Conservation (phyloP, 1,140 invertebrate genomes). For the Drosophila lowei region DNA sequence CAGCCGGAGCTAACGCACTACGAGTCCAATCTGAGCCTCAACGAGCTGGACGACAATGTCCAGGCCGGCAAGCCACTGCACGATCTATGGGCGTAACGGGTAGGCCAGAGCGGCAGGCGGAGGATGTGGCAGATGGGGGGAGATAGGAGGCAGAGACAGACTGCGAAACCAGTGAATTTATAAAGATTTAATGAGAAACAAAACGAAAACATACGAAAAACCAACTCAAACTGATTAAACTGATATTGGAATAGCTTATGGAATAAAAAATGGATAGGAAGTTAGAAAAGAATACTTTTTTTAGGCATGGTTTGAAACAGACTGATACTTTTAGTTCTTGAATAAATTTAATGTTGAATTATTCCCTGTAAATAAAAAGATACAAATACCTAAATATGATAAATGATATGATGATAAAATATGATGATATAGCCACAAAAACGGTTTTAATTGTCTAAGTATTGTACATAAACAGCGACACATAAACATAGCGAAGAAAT, state of each 20-base stretch:
- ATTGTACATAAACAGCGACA: not conserved
- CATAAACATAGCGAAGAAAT: not conserved
- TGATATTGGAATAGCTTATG: conserved; percentile 9
- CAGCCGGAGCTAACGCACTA: conserved; percentile 80
- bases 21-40: conserved; percentile 77
- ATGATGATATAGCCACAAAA: not conserved
- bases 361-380: conserved; percentile 50
- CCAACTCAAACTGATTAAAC: conserved; percentile 32
- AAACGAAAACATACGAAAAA: conserved; percentile 34
- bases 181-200: conserved; percentile 26
- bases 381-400: conserved; percentile 9
- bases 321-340: conserved; percentile 77
- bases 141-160: conserved; percentile 46
- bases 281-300: conserved; percentile 35
- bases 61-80: conserved; percentile 54
- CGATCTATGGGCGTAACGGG: conserved; percentile 70
- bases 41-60: conserved; percentile 65
- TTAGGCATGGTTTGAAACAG: conserved; percentile 60
- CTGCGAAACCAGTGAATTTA: conserved; percentile 79
- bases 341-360: conserved; percentile 47
- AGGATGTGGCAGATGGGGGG: not conserved
- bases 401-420: conserved; percentile 8
- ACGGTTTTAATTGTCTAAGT: no score
- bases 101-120: not conserved
- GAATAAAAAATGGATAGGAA: conserved; percentile 7